Evolutionary conservation across 2,888 invertebrate species (phyloP).

Genomic region (Gisinianus flammeolus): DNA sequence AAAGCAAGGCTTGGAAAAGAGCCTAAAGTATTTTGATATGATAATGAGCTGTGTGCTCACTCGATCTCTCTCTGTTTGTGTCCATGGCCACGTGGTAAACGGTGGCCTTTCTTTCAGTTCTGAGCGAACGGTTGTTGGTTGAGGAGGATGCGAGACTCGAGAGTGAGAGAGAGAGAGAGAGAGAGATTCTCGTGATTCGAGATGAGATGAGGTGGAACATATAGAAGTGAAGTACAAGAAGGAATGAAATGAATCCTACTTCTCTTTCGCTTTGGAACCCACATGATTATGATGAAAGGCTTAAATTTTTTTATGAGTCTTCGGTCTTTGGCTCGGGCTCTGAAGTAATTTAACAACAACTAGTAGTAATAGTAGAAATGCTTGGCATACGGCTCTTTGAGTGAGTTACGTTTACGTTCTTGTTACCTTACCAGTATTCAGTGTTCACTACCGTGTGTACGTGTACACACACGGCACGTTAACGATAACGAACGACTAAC

Average conservation of each 20-base stretch:
- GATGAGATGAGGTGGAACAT: background rate
- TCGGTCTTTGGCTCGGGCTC: background rate
- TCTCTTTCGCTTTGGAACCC: background rate
- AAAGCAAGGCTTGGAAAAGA: conserved; percentile 17
- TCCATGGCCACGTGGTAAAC: conserved; percentile 28
- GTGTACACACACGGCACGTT: background rate
- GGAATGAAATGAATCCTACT: conserved; percentile 29
- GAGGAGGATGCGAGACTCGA: conserved; percentile 1
- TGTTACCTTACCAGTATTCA: background rate
- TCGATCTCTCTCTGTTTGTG: background rate
- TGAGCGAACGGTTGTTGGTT: background rate
- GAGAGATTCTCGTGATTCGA: background rate
- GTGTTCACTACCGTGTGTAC: background rate
- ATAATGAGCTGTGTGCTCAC: conserved; percentile 19
- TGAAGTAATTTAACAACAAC: conserved; percentile 5
- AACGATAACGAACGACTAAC: background rate
- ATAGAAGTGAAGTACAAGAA: background rate
- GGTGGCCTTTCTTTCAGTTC: background rate
- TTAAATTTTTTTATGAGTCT: conserved; percentile 29
- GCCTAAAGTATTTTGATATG: conserved; percentile 34
- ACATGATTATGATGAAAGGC: conserved; percentile 35
- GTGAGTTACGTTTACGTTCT: background rate
- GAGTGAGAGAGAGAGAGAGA: background rate
- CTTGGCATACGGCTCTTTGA: too few species aligned
- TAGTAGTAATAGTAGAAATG: conserved; percentile 7